Conservation (phyloP, 2,888 invertebrate genomes). For the Archips crataeganus region DNA sequence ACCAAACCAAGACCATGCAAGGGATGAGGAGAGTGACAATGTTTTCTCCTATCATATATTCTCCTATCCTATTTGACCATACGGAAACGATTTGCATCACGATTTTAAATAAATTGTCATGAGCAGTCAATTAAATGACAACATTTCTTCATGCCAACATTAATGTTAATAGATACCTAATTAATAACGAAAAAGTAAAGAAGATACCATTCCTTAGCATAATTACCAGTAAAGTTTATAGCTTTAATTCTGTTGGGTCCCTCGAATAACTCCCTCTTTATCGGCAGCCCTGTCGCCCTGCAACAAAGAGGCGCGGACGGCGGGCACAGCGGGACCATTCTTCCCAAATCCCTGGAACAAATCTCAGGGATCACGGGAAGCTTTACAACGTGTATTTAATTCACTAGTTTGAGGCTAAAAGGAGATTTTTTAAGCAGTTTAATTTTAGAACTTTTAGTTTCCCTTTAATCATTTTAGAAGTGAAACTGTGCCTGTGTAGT, state of each 20-base stretch:
- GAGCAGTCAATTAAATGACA: too few species aligned
- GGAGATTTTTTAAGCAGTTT: not conserved
- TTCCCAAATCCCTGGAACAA: constrained; percentile 2
- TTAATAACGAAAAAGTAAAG: too few species aligned
- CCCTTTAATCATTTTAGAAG: not conserved
- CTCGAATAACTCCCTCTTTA: not conserved
- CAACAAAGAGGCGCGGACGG: not conserved
- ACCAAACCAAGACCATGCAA: too few species aligned
- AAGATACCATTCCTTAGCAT: not conserved
- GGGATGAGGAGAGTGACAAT: too few species aligned
- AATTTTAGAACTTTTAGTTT: not conserved
- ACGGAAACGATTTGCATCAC: too few species aligned
- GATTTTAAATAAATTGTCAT: too few species aligned
- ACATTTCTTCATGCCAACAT: too few species aligned
- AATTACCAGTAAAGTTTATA: not conserved
- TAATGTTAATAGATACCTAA: too few species aligned
- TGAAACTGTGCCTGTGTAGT: too few species aligned
- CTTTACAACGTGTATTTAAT: constrained; percentile 7
- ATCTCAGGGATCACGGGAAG: constrained; percentile 14
- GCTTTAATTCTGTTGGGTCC: not conserved
- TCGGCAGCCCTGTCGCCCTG: constrained; percentile 1
- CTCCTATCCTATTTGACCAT: too few species aligned
- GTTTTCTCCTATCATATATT: too few species aligned
- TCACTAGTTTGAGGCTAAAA: not conserved
- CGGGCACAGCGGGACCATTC: not conserved